Percentiles rank a stretch among this genome's conserved stretches.
Conservation (phyloP, 2,888 invertebrate species). For the Glyphotaelius pellucidus region DNA sequence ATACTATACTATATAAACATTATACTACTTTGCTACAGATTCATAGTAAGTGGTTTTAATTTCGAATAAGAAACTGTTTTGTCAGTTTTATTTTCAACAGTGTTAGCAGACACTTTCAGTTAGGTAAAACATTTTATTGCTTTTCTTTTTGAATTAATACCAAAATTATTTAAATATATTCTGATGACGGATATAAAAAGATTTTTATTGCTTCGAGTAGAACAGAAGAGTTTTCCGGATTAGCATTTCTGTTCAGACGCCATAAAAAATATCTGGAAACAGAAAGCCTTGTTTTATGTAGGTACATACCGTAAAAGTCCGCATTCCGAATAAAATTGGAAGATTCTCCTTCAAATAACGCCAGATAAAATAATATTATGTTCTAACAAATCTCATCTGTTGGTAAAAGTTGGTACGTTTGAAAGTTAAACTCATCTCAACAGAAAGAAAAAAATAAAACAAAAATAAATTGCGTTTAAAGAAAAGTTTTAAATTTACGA, state of each 20-base stretch:
- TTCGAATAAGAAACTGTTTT: too few relatives aligned
- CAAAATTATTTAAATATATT: background rate
- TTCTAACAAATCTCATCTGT: background rate
- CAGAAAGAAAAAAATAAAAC: background rate
- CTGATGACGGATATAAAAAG: background rate
- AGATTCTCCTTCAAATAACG: background rate
- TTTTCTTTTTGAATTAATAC: background rate
- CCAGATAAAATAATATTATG: background rate
- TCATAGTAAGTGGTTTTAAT: too few relatives aligned
- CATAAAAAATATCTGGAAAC: background rate
- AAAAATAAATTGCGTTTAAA: background rate
- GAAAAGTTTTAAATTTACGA: background rate
- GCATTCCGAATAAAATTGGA: background rate
- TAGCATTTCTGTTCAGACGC: conserved; percentile 12
- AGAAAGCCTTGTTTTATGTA: background rate
- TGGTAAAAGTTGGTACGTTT: background rate
- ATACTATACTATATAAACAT: too few relatives aligned
- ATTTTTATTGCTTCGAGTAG: conserved; percentile 4
- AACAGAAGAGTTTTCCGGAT: background rate
- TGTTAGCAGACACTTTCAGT: background rate
- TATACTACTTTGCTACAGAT: too few relatives aligned
- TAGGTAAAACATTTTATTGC: background rate
- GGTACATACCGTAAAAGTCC: background rate
- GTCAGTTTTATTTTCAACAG: background rate
- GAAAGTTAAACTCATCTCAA: background rate